Conservation (phyloP, 2,888 invertebrate species). For the Mechanitis messenoides region DNA sequence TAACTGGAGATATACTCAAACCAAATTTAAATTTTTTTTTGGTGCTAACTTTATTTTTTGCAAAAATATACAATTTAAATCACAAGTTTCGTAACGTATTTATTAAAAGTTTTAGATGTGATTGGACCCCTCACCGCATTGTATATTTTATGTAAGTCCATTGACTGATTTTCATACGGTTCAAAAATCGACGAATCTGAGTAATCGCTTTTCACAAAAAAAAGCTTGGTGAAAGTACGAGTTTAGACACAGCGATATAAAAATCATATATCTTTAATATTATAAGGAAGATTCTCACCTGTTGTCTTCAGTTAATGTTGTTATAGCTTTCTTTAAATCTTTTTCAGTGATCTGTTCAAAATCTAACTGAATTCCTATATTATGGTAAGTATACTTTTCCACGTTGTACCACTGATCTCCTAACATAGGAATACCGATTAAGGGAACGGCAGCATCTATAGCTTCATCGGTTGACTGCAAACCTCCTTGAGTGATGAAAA, state of each 20-base stretch:
- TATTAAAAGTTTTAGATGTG: too few relatives aligned
- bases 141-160: too few relatives aligned
- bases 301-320: constrained; percentile 32
- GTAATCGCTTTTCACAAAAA: too few relatives aligned
- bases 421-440: constrained; percentile 53
- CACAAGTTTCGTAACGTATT: too few relatives aligned
- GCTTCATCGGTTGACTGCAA: constrained; percentile 60
- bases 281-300: constrained; percentile 29
- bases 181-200: too few relatives aligned
- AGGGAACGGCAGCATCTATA: constrained; percentile 49
- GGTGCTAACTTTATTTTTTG: too few relatives aligned
- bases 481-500: constrained; percentile 58
- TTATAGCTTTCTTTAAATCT: constrained; percentile 34
- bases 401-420: constrained; percentile 56
- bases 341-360: constrained; percentile 37
- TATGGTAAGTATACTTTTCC: constrained; percentile 37
- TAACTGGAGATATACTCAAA: too few relatives aligned
- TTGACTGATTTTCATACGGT: too few relatives aligned
- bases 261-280: not conserved
- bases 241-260: not conserved
- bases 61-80: too few relatives aligned
- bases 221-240: too few relatives aligned
- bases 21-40: too few relatives aligned
- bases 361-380: constrained; percentile 44
- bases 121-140: too few relatives aligned